A percentile compares a stretch with the other conserved stretches of the same genome.
Conservation (phyloP, 1,140 invertebrate genomes). For the Ptiloglossa arizonensis region DNA sequence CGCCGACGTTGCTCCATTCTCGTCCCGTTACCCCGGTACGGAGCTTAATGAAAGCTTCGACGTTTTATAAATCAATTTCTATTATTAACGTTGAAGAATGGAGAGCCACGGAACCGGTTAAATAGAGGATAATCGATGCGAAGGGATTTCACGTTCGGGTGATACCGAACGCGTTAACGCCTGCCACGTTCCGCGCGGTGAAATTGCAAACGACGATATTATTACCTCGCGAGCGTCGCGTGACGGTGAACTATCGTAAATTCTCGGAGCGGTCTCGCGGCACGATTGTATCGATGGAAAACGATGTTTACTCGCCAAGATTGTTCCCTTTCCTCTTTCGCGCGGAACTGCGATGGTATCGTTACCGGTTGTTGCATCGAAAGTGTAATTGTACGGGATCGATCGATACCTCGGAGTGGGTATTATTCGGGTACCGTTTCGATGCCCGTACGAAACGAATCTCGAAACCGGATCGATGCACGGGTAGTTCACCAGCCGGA, state of each 20-base stretch:
- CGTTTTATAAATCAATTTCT: constrained; percentile 14
- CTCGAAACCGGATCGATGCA: too few relatives aligned
- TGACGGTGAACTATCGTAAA: not conserved
- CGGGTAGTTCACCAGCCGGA: too few relatives aligned
- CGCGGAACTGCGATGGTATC: too few relatives aligned
- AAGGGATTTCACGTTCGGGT: constrained; percentile 1
- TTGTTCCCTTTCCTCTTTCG: too few relatives aligned
- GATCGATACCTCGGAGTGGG: too few relatives aligned
- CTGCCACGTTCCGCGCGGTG: not conserved
- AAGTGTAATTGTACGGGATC: too few relatives aligned
- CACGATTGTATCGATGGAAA: not conserved
- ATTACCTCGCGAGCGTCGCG: not conserved
- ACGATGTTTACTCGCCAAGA: too few relatives aligned
- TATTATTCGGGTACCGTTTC: too few relatives aligned
- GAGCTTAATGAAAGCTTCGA: constrained; percentile 5
- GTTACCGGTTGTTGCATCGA: too few relatives aligned
- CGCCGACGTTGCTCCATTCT: not conserved
- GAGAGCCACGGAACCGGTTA: not conserved
- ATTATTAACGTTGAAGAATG: constrained; percentile 12
- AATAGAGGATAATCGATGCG: not conserved
- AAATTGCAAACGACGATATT: not conserved
- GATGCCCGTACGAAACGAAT: too few relatives aligned
- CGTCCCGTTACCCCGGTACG: too few relatives aligned
- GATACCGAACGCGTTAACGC: not conserved
- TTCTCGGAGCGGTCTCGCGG: not conserved